phyloP scores from a whole-genome alignment of 2,797 vertebrate genomes.

The Phataginus tricuspis region DNA sequence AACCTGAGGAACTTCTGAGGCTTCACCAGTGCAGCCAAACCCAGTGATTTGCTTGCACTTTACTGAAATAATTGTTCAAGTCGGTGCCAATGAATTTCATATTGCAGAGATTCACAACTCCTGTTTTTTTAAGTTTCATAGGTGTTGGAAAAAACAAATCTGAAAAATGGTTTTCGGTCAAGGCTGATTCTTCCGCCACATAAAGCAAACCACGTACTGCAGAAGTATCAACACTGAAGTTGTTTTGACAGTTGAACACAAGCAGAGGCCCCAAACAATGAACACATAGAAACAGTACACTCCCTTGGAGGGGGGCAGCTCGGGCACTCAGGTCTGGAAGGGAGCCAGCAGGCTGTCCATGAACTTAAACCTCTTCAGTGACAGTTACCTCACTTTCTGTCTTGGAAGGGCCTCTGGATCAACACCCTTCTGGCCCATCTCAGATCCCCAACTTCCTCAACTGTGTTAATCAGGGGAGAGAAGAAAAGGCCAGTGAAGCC shows the following conservation, averaged over 20 bases:
- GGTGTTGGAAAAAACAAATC: constrained; percentile 68
- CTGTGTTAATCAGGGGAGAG: neutral
- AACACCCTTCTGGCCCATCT: neutral
- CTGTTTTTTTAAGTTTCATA: constrained; percentile 78
- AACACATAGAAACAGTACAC: neutral
- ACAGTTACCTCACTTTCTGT: neutral
- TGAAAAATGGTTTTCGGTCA: constrained; percentile 80
- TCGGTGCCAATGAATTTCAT: constrained; percentile 79
- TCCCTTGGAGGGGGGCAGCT: neutral
- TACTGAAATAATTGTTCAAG: constrained; percentile 80
- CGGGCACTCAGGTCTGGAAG: neutral
- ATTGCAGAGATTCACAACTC: constrained; percentile 74
- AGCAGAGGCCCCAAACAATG: neutral
- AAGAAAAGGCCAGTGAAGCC: neutral
- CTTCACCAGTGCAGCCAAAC: constrained; percentile 55
- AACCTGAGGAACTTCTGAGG: constrained; percentile 51
- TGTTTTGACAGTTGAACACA: constrained; percentile 27
- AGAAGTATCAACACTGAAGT: neutral
- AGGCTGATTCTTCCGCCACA: constrained; percentile 66
- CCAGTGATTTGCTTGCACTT: constrained; percentile 77
- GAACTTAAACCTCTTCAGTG: neutral
- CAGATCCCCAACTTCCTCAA: neutral
- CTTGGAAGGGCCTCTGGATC: neutral
- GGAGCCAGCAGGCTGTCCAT: neutral
- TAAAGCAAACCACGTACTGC: neutral